A percentile compares a stretch with the other conserved stretches of the same genome.
Conservation (phyloP, 2,888 invertebrate genomes). For the Mellilla xanthometata region DNA sequence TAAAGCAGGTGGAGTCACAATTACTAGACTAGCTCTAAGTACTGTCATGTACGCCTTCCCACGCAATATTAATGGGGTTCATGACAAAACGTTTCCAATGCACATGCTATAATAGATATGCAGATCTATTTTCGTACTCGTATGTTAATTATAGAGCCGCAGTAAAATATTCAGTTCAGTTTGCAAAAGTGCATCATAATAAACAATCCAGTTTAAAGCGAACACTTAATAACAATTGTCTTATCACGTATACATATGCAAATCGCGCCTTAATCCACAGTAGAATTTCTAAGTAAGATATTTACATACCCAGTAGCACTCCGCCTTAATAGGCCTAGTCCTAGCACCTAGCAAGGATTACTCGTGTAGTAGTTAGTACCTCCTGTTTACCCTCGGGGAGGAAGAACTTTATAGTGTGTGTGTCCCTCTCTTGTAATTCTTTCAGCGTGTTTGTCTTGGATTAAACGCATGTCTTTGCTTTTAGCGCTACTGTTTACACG, state of each 20-base stretch:
- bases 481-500: conserved; percentile 76
- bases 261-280: conserved; percentile 58
- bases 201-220: conserved; percentile 26
- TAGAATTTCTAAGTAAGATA: conserved; percentile 62
- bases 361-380: too few relatives aligned
- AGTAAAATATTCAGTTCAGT: too few relatives aligned
- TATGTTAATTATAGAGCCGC: too few relatives aligned
- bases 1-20: conserved; percentile 59
- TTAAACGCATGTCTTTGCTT: conserved; percentile 78
- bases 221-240: conserved; percentile 37
- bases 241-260: conserved; percentile 57
- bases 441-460: conserved; percentile 76
- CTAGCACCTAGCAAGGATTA: conserved; percentile 63
- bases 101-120: too few relatives aligned
- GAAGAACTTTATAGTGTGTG: conserved; percentile 62
- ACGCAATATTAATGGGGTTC: conserved; percentile 36
- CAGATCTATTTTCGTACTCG: too few relatives aligned
- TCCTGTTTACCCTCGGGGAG: conserved; percentile 61
- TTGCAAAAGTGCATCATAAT: too few relatives aligned
- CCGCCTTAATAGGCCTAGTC: conserved; percentile 61
- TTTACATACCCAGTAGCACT: conserved; percentile 65
- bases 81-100: too few relatives aligned
- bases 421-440: conserved; percentile 72
- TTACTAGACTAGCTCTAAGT: conserved; percentile 55
- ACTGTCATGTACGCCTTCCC: conserved; percentile 53